phyloP scores from a whole-genome alignment of 2,888 invertebrate species.

The Empis stercorea region DNA sequence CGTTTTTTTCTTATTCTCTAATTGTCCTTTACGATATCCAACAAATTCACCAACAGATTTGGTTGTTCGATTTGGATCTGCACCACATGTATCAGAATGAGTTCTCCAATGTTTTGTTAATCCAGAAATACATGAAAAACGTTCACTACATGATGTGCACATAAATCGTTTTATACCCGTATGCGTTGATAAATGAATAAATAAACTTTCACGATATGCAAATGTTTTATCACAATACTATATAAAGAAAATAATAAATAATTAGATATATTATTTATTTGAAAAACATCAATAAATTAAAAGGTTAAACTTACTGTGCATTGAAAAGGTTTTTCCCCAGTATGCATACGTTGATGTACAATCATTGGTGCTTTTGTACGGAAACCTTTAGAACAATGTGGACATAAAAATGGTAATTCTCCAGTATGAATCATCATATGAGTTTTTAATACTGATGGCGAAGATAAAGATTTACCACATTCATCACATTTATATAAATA shows the following conservation, averaged over 20 bases:
- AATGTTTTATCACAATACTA: slow-evolving; percentile 36
- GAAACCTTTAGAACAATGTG: slow-evolving; percentile 29
- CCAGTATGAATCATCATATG: slow-evolving; percentile 28
- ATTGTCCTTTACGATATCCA: neutral
- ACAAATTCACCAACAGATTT: neutral
- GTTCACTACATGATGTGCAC: slow-evolving; percentile 39
- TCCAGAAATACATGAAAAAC: slow-evolving; percentile 39
- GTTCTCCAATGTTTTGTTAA: neutral
- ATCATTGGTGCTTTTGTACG: slow-evolving; percentile 31
- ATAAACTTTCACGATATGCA: slow-evolving; percentile 39
- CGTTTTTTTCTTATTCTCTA: neutral
- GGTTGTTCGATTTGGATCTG: neutral
- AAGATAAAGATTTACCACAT: slow-evolving; percentile 25
- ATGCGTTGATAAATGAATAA: slow-evolving; percentile 40
- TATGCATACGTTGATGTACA: slow-evolving; percentile 30
- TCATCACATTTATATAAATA: slow-evolving; percentile 14
- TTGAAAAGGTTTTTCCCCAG: slow-evolving; percentile 30
- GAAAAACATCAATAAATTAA: neutral
- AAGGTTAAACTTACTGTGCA: slow-evolving; percentile 18
- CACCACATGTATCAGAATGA: neutral
- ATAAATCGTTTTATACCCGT: slow-evolving; percentile 40
- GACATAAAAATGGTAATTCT: slow-evolving; percentile 25
- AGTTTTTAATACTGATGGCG: slow-evolving; percentile 22
- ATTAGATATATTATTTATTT: neutral
- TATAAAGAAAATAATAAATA: slow-evolving; percentile 5